Evolutionary conservation across 2,113 vertebrate genomes (phyloP).

Genomic region (Misgurnus mizolepis): DNA sequence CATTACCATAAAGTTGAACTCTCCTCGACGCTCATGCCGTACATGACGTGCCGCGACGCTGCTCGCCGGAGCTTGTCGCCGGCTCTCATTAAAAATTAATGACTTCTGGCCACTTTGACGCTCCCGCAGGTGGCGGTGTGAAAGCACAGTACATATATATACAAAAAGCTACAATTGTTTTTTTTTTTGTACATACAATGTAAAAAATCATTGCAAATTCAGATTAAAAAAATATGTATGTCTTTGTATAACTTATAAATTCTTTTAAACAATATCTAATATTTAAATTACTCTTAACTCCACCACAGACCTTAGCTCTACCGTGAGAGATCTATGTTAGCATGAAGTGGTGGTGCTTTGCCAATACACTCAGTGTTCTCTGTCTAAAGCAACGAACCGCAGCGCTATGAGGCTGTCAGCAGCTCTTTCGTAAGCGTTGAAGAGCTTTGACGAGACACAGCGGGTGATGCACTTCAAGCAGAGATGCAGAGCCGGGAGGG

Average conservation of each 20-base stretch:
- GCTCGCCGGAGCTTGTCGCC: too few relatives aligned
- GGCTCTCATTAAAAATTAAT: too few relatives aligned
- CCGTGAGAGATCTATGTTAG: background rate
- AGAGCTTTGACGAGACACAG: constrained; percentile 59
- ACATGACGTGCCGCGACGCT: too few relatives aligned
- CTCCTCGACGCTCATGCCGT: too few relatives aligned
- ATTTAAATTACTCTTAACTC: background rate
- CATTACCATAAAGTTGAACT: too few relatives aligned
- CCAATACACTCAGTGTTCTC: constrained; percentile 26
- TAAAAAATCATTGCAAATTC: too few relatives aligned
- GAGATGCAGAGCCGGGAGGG: constrained; percentile 17
- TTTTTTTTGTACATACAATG: too few relatives aligned
- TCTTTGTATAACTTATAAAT: background rate
- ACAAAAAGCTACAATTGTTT: too few relatives aligned
- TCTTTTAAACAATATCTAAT: background rate
- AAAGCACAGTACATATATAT: too few relatives aligned
- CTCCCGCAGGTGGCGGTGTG: too few relatives aligned
- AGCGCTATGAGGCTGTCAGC: constrained; percentile 59
- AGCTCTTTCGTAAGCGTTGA: constrained; percentile 62
- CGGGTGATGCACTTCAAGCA: constrained; percentile 39
- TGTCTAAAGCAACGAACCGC: constrained; percentile 28
- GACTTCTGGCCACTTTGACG: too few relatives aligned
- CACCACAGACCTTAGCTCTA: background rate
- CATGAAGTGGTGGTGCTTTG: background rate
- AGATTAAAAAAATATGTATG: background rate